Evolutionary conservation across 2,797 vertebrate species (phyloP).

Genomic region (Cyprinodon diabolis): DNA sequence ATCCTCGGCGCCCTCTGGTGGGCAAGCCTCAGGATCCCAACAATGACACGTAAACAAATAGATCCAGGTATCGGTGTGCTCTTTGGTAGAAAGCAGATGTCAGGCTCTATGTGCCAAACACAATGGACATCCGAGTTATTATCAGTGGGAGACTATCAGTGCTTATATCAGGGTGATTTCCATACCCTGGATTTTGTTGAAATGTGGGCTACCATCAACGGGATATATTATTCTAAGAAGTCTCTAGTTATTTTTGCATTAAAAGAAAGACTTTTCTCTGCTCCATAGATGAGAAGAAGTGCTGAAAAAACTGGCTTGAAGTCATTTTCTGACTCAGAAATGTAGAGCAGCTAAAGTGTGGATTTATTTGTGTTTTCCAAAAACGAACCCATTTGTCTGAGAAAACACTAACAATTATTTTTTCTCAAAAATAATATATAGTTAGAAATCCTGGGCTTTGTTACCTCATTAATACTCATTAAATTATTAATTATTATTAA

Average conservation of each 20-base stretch:
- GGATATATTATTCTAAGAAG: too few relatives aligned
- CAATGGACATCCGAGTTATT: not conserved
- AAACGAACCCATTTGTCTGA: not conserved
- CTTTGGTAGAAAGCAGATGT: not conserved
- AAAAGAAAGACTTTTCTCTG: not conserved
- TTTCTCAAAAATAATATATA: too few relatives aligned
- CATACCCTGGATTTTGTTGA: not conserved
- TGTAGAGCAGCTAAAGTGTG: not conserved
- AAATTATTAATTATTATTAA: too few relatives aligned
- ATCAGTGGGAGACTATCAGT: not conserved
- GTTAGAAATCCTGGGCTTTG: too few relatives aligned
- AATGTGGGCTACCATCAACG: not conserved
- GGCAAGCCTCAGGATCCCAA: too few relatives aligned
- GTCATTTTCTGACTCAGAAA: not conserved
- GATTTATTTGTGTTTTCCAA: conserved; percentile 1
- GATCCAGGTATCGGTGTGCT: not conserved
- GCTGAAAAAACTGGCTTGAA: not conserved
- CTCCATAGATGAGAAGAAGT: not conserved
- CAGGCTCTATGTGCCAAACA: not conserved
- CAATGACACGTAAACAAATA: not conserved
- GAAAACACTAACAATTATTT: not conserved
- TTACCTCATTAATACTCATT: too few relatives aligned
- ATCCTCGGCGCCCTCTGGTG: too few relatives aligned
- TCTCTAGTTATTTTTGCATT: not conserved
- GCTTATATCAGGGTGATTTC: not conserved